These are phyloP conservation scores for Cryptophagus acutangulus DNA, from an alignment of 2,888 invertebrate species.

Conservation along the genomic window DNA sequence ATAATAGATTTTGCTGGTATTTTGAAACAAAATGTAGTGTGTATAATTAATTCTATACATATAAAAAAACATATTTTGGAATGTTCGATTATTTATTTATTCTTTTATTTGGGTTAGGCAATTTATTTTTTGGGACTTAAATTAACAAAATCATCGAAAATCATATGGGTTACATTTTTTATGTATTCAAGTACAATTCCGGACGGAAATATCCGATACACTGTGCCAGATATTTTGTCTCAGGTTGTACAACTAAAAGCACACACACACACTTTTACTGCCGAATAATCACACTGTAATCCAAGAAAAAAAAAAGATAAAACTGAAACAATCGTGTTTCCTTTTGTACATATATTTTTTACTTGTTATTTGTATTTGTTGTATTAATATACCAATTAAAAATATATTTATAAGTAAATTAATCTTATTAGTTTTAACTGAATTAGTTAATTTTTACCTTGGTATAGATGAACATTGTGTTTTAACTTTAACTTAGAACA, in stretches of 20 bases:
- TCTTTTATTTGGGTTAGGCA: constrained; percentile 12
- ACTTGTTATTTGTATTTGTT: constrained; percentile 17
- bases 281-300: constrained; percentile 11
- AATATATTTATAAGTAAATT: constrained; percentile 17
- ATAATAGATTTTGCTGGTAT: constrained; percentile 10
- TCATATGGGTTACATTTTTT: too few relatives aligned
- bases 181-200: too few relatives aligned
- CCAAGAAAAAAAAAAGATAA: constrained; percentile 5
- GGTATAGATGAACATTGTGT: constrained; percentile 12
- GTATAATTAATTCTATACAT: too few relatives aligned
- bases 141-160: too few relatives aligned
- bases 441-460: not conserved
- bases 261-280: constrained; percentile 16
- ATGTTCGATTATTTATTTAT: constrained; percentile 6
- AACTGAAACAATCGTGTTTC: too few relatives aligned
- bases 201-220: too few relatives aligned
- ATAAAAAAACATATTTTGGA: constrained; percentile 12
- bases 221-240: too few relatives aligned
- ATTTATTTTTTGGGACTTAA: too few relatives aligned
- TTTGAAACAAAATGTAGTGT: constrained; percentile 9
- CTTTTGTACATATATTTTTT: constrained; percentile 20
- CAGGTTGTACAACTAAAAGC: too few relatives aligned
- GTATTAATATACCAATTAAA: constrained; percentile 15
- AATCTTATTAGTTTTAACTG: constrained; percentile 13
- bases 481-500: constrained; percentile 10